Evolutionary conservation across 2,888 invertebrate species (phyloP).

Genomic region (Pristionchus japonicus): DNA sequence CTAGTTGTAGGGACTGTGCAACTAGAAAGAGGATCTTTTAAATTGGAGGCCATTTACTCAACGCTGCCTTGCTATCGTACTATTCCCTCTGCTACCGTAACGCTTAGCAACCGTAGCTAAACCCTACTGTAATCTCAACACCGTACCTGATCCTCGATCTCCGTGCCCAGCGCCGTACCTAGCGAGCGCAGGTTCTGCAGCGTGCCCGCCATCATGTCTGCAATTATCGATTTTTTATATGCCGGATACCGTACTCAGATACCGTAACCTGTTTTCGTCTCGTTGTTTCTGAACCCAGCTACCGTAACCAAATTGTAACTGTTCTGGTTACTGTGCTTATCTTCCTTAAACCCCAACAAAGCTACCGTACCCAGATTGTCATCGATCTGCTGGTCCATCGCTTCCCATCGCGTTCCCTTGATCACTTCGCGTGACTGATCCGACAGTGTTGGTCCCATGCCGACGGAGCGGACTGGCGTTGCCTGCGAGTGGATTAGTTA

Average conservation of each 20-base stretch:
- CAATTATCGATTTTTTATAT: not conserved
- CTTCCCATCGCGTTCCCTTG: constrained; percentile 74
- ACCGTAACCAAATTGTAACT: too few species aligned
- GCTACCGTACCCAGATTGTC: constrained; percentile 70
- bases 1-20: too few species aligned
- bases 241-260: not conserved
- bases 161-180: constrained; percentile 87
- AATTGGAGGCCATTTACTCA: too few species aligned
- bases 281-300: too few species aligned
- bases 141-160: constrained; percentile 82
- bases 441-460: constrained; percentile 30
- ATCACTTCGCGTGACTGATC: constrained; percentile 62
- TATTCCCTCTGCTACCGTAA: too few species aligned
- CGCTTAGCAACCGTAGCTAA: too few species aligned
- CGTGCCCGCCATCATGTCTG: constrained; percentile 87
- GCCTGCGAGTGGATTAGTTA: too few species aligned
- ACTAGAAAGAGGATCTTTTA: too few species aligned
- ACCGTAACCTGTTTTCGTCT: too few species aligned
- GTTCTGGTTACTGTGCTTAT: too few species aligned
- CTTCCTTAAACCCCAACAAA: too few species aligned
- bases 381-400: constrained; percentile 75
- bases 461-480: constrained; percentile 19
- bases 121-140: not conserved
- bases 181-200: constrained; percentile 87
- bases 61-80: not conserved